Conservation (phyloP, 2,888 invertebrate genomes). For the Sinodicranocentrus sp. region DNA sequence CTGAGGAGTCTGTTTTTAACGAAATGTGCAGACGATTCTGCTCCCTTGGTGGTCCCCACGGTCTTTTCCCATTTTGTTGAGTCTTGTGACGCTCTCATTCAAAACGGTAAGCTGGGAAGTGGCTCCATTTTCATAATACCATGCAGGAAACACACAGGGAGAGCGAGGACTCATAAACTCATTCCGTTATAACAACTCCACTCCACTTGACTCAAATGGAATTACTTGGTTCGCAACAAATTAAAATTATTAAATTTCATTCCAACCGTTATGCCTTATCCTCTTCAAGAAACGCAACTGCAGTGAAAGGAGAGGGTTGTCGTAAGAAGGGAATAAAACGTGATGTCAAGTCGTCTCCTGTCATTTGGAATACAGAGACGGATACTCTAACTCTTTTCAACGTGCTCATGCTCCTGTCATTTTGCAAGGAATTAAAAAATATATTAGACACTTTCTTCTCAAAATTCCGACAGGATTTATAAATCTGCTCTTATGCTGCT, state of each 20-base stretch:
- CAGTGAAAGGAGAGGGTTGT: not conserved
- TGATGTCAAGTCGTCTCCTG: too few relatives aligned
- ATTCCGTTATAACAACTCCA: constrained; percentile 41
- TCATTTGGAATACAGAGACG: too few relatives aligned
- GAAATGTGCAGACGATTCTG: not conserved
- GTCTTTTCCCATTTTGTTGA: constrained; percentile 1
- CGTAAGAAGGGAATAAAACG: too few relatives aligned
- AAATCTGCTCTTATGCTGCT: too few relatives aligned
- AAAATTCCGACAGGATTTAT: too few relatives aligned
- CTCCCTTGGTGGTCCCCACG: constrained; percentile 43
- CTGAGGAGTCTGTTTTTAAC: too few relatives aligned
- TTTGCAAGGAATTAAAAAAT: too few relatives aligned
- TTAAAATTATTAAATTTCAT: constrained; percentile 57
- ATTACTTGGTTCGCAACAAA: constrained; percentile 51
- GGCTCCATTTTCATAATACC: constrained; percentile 28
- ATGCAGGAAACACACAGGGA: constrained; percentile 17
- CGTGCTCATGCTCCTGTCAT: too few relatives aligned
- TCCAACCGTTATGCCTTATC: not conserved
- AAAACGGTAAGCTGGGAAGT: not conserved
- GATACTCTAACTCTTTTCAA: too few relatives aligned
- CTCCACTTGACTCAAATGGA: constrained; percentile 42
- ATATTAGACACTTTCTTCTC: too few relatives aligned
- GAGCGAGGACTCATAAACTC: constrained; percentile 40
- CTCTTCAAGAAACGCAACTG: not conserved
- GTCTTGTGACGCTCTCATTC: constrained; percentile 18